Percentiles rank a stretch among this genome's conserved stretches.
Evolutionary conservation across 2,797 vertebrate genomes (phyloP).

Genomic region (Syngnathus acus): DNA sequence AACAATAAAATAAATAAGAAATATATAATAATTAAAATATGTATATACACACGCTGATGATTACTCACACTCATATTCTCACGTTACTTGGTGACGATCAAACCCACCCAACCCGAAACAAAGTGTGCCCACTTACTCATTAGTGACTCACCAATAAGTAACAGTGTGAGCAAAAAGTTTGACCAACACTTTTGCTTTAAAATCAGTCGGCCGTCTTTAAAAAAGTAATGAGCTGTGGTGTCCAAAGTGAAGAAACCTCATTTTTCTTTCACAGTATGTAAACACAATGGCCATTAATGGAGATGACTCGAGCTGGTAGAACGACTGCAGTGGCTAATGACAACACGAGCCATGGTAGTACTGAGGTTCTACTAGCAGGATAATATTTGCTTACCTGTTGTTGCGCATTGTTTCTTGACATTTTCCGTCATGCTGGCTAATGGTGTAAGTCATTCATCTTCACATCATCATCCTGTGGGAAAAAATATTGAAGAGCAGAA

Average conservation of each 20-base stretch:
- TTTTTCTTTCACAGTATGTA: background rate
- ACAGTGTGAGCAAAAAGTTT: background rate
- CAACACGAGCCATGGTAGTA: background rate
- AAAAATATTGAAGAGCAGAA: background rate
- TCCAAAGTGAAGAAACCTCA: background rate
- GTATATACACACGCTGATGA: background rate
- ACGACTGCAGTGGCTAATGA: background rate
- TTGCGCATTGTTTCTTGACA: background rate
- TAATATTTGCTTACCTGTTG: background rate
- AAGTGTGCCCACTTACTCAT: background rate
- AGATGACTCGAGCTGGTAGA: background rate
- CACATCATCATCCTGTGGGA: background rate
- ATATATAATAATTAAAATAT: background rate
- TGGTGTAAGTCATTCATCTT: background rate
- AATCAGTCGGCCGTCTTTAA: background rate
- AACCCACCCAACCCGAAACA: background rate
- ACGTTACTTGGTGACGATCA: background rate
- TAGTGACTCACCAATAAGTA: background rate
- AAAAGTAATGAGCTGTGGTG: slow-evolving; percentile 3
- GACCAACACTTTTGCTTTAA: too few relatives aligned
- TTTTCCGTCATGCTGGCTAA: background rate
- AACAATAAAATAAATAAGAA: too few relatives aligned
- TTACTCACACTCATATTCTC: background rate
- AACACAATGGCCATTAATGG: background rate
- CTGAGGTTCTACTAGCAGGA: background rate